Base-by-base conservation (phyloP, 23 tunicate genomes). In the Botrylloides violaceus region DNA sequence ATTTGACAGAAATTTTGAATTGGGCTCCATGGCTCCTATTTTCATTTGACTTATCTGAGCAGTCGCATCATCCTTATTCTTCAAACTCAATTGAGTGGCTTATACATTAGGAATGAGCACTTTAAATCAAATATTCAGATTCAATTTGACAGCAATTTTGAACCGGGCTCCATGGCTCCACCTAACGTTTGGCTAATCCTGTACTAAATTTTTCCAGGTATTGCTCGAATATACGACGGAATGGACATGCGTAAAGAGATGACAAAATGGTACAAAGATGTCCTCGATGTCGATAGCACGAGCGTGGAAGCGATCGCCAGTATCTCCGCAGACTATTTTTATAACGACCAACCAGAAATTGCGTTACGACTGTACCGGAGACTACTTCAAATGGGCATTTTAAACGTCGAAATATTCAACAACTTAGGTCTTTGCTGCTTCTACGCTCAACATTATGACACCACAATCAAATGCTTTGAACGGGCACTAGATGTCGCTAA, bases 381-480 rank as follows among this genome's bases (percentile, higher is more conserved):
- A 9, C 61, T 90, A 9, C 58, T 90, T 22, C 97, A 90, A 58
- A 90, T 83, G 90, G 97, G 97, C 21, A 65, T 90, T 36, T 78
- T 66, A 62, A 90, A 90, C 61, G 84, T 79, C 32, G 81, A 79
- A 61, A 32, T 90, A 18, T 83, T 90, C 38, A 90, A 90, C 72
- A 90, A 90, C 31, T 59, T 90, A 32, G 97, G 80, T 1, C 36
- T 90, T 66, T 78, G 97, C 49, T 90, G 97, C 43, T 90, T 27
- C 76, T 90, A 78, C 53, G 97, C 97, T 7, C 97, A 90, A 50
- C 97, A 90, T 22, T 83, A 90, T 59, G 97, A 90, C 71, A 78
- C 82, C 73, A 90, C 97, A 18, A 35, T 90, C 48, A 83, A 83
- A 49, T 90, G 97, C 37, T 90, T 90, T 60, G 97, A 90, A 48